Evolutionary conservation across 2,888 invertebrate genomes (phyloP), one percentile per base, ranked within the genome.

Genomic region (Pimpla rufipes): DNA sequence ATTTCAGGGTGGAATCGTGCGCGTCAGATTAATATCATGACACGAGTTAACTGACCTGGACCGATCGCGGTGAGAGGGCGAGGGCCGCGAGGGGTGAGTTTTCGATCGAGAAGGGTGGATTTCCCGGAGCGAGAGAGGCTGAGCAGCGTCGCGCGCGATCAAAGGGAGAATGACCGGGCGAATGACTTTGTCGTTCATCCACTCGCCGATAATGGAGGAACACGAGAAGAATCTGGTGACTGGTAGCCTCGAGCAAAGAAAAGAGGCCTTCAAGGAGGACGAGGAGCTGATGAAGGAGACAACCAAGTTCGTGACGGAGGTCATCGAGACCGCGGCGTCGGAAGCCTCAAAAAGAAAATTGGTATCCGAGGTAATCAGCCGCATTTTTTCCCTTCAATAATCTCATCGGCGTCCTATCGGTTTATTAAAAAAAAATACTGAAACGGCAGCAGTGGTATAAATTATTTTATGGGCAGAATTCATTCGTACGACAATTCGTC

Each of bases 221-320:
- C 88, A 90, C 50, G 90, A 91, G 57, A 90, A 88, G 80, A 90
- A 89, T 75, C 80, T 92, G 40, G 85, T 87, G 80, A 81, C 80
- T 0, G 90, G 89, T 0, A 90, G 86, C 21, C 85, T 93, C 13
- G 93, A 93, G 75, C 90, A 93, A 77, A 89, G 92, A 52, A 93
- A 92, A 83, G 93, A 91, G 62, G 93, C 91, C 11, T 93, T 93
- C 81, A 92, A 91, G 80, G 90, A 91, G 40, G 94, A 94, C 83
- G 93, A 94, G 35, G 93, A 94, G 81, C 91, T 94, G 8, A 93
- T 94, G 92, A 93, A 91, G 85, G 94, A 93, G 86, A 94, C 94
- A 1, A 93, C 91, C 40, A 93, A 93, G 86, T 94, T 94, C 87
- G 93, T 94, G 3, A 91, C 92, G 81, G 94, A 94, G 78, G 93